phyloP scores from a whole-genome alignment of 2,888 invertebrate species.

The Drosophila dives region DNA sequence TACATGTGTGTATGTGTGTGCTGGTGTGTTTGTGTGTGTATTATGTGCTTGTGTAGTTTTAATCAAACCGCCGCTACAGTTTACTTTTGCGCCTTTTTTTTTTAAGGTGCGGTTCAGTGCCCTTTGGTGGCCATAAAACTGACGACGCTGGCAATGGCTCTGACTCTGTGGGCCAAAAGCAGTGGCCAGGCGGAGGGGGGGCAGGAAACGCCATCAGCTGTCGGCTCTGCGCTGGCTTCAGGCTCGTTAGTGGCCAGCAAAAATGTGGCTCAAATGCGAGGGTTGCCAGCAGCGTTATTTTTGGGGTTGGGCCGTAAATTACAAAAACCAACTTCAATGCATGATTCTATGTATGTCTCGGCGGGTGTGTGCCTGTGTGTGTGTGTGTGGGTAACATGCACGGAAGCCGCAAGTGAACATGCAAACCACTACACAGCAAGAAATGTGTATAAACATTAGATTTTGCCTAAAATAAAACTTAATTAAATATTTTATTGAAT shows the following conservation, averaged over 20 bases:
- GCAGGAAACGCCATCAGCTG: constrained; percentile 74
- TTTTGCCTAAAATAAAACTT: too few species aligned
- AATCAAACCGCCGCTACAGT: constrained; percentile 75
- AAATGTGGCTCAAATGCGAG: constrained; percentile 48
- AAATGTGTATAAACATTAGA: neutral
- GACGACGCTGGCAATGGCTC: constrained; percentile 31
- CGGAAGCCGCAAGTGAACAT: constrained; percentile 72
- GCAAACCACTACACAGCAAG: constrained; percentile 58
- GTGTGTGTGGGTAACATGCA: constrained; percentile 42
- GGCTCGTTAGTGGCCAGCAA: constrained; percentile 53
- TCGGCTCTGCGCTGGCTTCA: constrained; percentile 38
- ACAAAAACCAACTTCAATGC: constrained; percentile 58
- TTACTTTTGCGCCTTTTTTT: constrained; percentile 75
- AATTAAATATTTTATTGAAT: too few species aligned
- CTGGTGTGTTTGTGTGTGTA: constrained; percentile 26
- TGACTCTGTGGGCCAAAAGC: constrained; percentile 41
- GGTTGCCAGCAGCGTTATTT: constrained; percentile 59
- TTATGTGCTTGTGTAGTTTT: constrained; percentile 61
- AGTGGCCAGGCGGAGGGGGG: neutral
- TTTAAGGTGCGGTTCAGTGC: constrained; percentile 80
- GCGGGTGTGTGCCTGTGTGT: constrained; percentile 16
- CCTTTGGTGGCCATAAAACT: constrained; percentile 77
- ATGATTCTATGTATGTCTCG: constrained; percentile 10
- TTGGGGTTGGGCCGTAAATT: constrained; percentile 61
- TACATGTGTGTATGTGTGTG: constrained; percentile 12